These are phyloP conservation scores for Sinocyclocheilus anshuiensis DNA, from an alignment of 2,113 vertebrate genomes.

Conservation along the genomic window DNA sequence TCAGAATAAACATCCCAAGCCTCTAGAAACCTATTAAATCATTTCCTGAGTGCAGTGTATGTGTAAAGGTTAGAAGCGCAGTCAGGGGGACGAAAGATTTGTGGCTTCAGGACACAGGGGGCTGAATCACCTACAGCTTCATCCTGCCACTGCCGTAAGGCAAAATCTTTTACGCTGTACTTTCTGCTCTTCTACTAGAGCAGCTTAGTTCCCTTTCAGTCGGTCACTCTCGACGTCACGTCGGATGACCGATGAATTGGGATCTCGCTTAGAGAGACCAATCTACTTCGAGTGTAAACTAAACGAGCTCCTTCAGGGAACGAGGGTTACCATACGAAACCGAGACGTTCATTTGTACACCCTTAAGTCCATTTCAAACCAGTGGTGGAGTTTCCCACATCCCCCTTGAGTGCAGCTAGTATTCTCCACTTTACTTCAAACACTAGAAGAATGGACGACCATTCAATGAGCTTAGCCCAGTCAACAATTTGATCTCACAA, in stretches of 20 bases:
- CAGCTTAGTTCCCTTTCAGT: no score
- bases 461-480: slow-evolving; percentile 13
- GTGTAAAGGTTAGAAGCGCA: slow-evolving; percentile 55
- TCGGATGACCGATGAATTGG: no score
- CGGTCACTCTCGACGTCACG: no score
- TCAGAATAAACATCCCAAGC: slow-evolving; percentile 46
- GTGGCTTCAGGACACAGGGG: slow-evolving; percentile 46
- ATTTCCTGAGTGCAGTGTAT: slow-evolving; percentile 53
- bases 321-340: no score
- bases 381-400: slow-evolving; percentile 4
- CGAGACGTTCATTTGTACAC: slow-evolving; percentile 29
- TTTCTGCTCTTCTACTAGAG: neutral
- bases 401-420: neutral
- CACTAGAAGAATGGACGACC: neutral
- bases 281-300: no score
- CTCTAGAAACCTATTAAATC: slow-evolving; percentile 55
- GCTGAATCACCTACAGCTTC: slow-evolving; percentile 28
- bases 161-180: slow-evolving; percentile 8
- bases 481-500: no score
- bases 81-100: slow-evolving; percentile 41
- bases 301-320: no score
- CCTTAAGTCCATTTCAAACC: slow-evolving; percentile 32
- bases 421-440: slow-evolving; percentile 29
- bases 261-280: no score
- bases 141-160: slow-evolving; percentile 27